Evolutionary conservation across 92 coral and sea anemone species (phyloP).

Genomic region (Galaxea fascicularis): DNA sequence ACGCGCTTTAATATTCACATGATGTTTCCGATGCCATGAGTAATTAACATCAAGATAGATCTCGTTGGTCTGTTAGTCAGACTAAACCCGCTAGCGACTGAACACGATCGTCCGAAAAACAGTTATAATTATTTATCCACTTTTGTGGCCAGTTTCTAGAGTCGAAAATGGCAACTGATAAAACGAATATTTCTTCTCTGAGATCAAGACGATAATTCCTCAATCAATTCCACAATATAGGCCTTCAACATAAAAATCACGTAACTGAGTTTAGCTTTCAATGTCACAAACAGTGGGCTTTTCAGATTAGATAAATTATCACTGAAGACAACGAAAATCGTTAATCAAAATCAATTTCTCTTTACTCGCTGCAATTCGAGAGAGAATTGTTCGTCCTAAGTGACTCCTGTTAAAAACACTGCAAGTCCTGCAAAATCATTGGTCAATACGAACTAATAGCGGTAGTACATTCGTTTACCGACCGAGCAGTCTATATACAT

Average conservation of each 20-base stretch:
- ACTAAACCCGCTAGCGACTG: too few species aligned
- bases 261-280: not conserved
- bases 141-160: too few species aligned
- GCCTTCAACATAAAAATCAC: not conserved
- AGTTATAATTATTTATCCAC: too few species aligned
- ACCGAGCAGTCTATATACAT: not conserved
- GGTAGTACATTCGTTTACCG: not conserved
- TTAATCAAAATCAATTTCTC: slow-evolving; percentile 25
- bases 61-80: too few species aligned
- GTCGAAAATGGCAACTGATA: too few species aligned
- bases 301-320: slow-evolving; percentile 8
- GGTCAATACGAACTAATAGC: slow-evolving; percentile 16
- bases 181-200: not conserved
- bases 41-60: too few species aligned
- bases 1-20: too few species aligned
- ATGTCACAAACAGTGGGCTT: not conserved
- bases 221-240: not conserved
- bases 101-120: too few species aligned
- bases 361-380: not conserved
- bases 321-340: not conserved
- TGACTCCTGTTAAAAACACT: not conserved
- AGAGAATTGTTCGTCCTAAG: slow-evolving; percentile 15
- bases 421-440: not conserved
- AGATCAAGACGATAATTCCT: not conserved
- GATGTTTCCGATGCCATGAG: too few species aligned